Evolutionary conservation across 2,113 vertebrate species (phyloP), one percentile per base, ranked within the genome.

Genomic region (Oenanthe oenanthe): DNA sequence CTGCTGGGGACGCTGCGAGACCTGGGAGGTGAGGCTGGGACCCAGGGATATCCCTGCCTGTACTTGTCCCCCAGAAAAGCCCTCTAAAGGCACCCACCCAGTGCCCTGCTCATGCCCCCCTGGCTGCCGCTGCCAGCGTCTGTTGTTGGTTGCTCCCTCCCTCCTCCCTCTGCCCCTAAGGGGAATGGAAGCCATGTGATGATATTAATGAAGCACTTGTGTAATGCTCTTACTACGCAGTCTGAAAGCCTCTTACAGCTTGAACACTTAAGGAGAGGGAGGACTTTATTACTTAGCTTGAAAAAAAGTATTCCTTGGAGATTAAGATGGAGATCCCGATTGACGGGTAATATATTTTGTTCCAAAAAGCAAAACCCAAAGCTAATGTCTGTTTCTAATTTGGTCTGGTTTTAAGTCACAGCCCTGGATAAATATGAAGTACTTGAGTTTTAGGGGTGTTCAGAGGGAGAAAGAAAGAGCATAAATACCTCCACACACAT

Each of bases 1-100:
- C 60, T 99, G 99, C 98, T 99, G 99, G 99, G 99, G 99, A 82
- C 99, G 99, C 96, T 99, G 99, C 8, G 98, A 99, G 98, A 99
- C 99, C 79, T 99, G 99, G 99, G 99, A 99, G 99, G 99, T 99
- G 96, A 99, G 98, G 66, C 32, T 34, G 61, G 0, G 21, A 0
- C 45, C 4, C 0, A 0, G 42, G 50, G 0, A 5, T 78, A 28
- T 0, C 58, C 26, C 54, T 7, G 42, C 11, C 47, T 24, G 16
- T 25, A 8, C 14, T 31, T 51, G 22, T 0, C 24, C 22, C 15
- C 17, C 17, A 31, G 13, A 38, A 32, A 84, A 88, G 12, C 29
- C 19, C 50, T 47, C 2, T 0, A n/a, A 20, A 15, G n/a, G 28
- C 53, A 32, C 5, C 14, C 47, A 9, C 4, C 9, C 45, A 7